phyloP scores from a whole-genome alignment of 2,888 invertebrate genomes.

The Erpobdella octoculata region DNA sequence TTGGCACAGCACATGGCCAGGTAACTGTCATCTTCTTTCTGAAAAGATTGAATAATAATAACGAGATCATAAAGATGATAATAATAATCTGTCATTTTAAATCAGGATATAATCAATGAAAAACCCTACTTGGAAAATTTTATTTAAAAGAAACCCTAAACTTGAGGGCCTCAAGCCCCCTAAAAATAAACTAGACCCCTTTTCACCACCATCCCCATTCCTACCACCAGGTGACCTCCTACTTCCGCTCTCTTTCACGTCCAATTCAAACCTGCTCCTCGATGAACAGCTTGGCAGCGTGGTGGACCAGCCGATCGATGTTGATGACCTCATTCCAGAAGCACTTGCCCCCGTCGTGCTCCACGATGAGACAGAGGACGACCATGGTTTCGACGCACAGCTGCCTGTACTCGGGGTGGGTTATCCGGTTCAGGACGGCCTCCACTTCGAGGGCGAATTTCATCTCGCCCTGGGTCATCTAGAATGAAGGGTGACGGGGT shows the following conservation, averaged over 20 bases:
- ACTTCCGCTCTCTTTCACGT: too few relatives aligned
- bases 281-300: constrained; percentile 86
- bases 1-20: constrained; percentile 78
- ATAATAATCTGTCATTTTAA: not conserved
- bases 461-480: constrained; percentile 94
- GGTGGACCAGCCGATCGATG: constrained; percentile 84
- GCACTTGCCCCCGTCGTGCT: constrained; percentile 45
- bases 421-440: constrained; percentile 88
- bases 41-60: constrained; percentile 27
- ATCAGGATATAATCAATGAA: too few relatives aligned
- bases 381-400: constrained; percentile 88
- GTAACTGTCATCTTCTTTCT: constrained; percentile 79
- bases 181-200: too few relatives aligned
- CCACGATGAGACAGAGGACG: constrained; percentile 76
- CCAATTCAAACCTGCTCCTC: constrained; percentile 97
- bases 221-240: too few relatives aligned
- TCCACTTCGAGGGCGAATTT: constrained; percentile 97
- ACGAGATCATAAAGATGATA: not conserved
- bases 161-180: too few relatives aligned
- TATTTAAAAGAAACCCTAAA: too few relatives aligned
- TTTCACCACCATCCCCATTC: too few relatives aligned
- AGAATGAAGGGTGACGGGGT: not conserved
- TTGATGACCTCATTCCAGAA: constrained; percentile 45
- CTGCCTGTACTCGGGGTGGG: constrained; percentile 94
- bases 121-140: too few relatives aligned